Evolutionary conservation across 1,140 invertebrate genomes (phyloP).

Genomic region (Lineus longissimus): DNA sequence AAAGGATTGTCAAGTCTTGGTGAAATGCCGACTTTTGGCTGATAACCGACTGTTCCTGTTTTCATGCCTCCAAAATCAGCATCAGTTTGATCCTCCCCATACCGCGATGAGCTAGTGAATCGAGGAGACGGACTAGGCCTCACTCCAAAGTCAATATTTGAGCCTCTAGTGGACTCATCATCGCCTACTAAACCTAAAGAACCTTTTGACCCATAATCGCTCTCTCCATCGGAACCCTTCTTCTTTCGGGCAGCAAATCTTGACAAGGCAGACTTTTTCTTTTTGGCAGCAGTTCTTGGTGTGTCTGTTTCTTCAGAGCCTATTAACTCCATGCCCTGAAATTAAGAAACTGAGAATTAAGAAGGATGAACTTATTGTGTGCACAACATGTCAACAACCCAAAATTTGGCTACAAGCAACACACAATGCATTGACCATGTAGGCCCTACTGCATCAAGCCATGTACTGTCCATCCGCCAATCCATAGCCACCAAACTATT

Average conservation of each 20-base stretch:
- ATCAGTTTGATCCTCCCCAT: background rate
- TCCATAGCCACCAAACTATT: background rate
- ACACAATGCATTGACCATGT: background rate
- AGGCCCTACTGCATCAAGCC: background rate
- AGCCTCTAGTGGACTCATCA: background rate
- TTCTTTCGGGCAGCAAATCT: conserved; percentile 1
- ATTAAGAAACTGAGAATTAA: background rate
- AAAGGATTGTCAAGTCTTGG: background rate
- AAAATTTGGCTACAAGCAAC: background rate
- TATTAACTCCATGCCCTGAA: background rate
- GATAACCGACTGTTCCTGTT: background rate
- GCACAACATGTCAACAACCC: background rate
- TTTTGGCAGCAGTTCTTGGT: background rate
- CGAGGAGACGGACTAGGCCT: background rate
- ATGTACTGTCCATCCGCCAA: background rate
- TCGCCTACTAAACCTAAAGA: conserved; percentile 20
- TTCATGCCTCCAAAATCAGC: background rate
- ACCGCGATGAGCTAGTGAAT: background rate
- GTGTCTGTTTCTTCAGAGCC: background rate
- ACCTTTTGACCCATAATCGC: conserved; percentile 31
- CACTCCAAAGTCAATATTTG: background rate
- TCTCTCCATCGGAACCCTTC: conserved; percentile 29
- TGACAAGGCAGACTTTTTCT: background rate
- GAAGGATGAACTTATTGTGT: background rate
- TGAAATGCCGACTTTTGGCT: too few relatives aligned